Evolutionary conservation across 2,797 vertebrate species (phyloP), one percentile per base, ranked within the genome.

Genomic region (Cossypha heuglini): DNA sequence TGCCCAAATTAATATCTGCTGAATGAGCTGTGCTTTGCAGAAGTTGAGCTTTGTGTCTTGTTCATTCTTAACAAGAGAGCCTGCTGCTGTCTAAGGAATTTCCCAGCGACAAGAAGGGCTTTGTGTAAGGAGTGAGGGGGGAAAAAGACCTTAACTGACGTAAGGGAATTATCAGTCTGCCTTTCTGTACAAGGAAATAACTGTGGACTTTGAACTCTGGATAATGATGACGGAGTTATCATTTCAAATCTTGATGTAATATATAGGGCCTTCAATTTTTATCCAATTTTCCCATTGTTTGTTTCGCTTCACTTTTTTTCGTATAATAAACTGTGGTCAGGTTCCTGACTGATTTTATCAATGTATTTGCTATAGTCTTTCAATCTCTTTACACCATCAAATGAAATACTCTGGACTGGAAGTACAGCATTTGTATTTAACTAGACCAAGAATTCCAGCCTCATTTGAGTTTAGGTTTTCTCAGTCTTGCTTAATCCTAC

Each of bases 1-100:
- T 78, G 89, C 97, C 96, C 94, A 98, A 98, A 98, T 98, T 97
- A 98, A 97, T 97, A 98, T 97, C 94, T 98, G 97, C 95, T 97
- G 98, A 98, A 97, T 97, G 97, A 98, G 85, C 88, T 68, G 86
- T 78, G 69, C 90, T 97, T 97, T 96, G 79, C 96, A 96, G 86
- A 97, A 96, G 86, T 93, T 96, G 75, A 83, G 81, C 88, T 97
- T 96, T 97, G 86, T 97, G 76, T 96, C 96, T 95, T 96, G 93
- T 93, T 98, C 96, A 81, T 96, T 97, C 96, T 96, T 96, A 97
- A 88, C 94, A 97, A 97, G 81, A 86, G 54, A 87, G 61, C 95
- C 96, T 97, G 87, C 86, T 96, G 78, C 97, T 96, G 91, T 83
- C 97, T 97, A 84, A 97, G 95, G 95, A 98, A 98, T 98, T 97